Evolutionary conservation across 2,113 vertebrate genomes (phyloP), one percentile per base, ranked within the genome.

Genomic region (Paralichthys olivaceus): DNA sequence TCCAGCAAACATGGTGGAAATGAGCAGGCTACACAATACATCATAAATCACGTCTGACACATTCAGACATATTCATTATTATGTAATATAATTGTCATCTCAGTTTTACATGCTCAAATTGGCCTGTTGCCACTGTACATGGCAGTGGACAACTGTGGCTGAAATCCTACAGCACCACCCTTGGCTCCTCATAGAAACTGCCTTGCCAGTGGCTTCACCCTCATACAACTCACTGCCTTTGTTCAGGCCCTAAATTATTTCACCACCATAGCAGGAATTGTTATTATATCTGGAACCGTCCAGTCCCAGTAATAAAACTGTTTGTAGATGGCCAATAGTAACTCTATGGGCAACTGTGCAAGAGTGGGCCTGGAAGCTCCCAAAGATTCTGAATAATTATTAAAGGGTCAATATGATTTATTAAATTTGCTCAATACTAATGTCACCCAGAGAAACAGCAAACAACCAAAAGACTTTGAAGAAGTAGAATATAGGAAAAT

Each of bases 211-310:
- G 12, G 22, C 37, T 68, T 69, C 51, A 57, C n/a, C 12, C 71
- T 57, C 37, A 58, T 26, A 2, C 32, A 57, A 17, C 62, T 61
- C 29, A 17, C 12, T 62, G 14, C 28, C 40, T 40, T 69, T 53
- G 28, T 80, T 25, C 12, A 79, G 56, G 8, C 37, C 13, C 25
- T 37, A 53, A 7, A 59, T 65, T 61, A 53, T 54, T 60, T 81
- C 26, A 22, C 17, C n/a, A 17, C 63, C 29, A 43, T 65, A 43
- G 43, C 12, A 57, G 25, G 49, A 43, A 54, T 67, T 62, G 23
- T 67, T 60, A 43, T 56, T 55, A 19, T 57, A 67, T 62, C 45
- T 75, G 45, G 58, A 75, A 51, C 22, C 13, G 12, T 40, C 54
- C 19, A 28, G 59, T 22, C 37, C 15, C 43, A 1, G 1, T 26